phyloP scores from a whole-genome alignment of 2,797 vertebrate species.

The Pterois miles region DNA sequence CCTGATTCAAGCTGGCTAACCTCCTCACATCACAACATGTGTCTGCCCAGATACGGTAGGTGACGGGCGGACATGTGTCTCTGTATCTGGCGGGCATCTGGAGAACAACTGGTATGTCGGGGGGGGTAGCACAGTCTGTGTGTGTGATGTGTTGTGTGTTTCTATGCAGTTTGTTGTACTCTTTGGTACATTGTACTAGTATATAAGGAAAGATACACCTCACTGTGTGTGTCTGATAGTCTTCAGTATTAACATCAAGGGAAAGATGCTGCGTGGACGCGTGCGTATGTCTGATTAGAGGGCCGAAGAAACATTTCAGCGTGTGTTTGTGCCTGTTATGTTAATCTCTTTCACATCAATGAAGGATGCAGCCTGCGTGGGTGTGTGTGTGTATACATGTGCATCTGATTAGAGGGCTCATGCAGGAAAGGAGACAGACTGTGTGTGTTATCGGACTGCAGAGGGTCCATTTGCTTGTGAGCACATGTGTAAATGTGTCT shows the following conservation, averaged over 20 bases:
- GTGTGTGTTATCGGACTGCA: not conserved
- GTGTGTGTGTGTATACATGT: constrained; percentile 17
- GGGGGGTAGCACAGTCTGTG: not conserved
- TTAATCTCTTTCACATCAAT: constrained; percentile 47
- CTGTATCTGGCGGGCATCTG: constrained; percentile 62
- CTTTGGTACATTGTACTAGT: not conserved
- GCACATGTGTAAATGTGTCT: constrained; percentile 7
- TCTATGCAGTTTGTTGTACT: not conserved
- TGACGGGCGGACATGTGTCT: constrained; percentile 57
- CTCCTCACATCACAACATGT: constrained; percentile 67
- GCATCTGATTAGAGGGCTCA: constrained; percentile 49
- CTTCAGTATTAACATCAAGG: constrained; percentile 21
- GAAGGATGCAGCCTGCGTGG: constrained; percentile 20
- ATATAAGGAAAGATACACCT: not conserved
- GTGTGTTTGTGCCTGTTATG: constrained; percentile 26
- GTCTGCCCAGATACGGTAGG: constrained; percentile 57
- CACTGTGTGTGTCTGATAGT: not conserved
- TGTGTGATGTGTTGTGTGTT: not conserved
- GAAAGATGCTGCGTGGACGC: constrained; percentile 1
- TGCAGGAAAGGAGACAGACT: constrained; percentile 39
- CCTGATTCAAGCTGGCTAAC: constrained; percentile 72
- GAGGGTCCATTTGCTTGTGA: constrained; percentile 30
- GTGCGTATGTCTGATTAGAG: constrained; percentile 43
- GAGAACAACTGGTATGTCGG: constrained; percentile 60
- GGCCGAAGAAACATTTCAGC: constrained; percentile 19